Evolutionary conservation across 2,797 vertebrate species (phyloP).

Genomic region (Falco biarmicus): DNA sequence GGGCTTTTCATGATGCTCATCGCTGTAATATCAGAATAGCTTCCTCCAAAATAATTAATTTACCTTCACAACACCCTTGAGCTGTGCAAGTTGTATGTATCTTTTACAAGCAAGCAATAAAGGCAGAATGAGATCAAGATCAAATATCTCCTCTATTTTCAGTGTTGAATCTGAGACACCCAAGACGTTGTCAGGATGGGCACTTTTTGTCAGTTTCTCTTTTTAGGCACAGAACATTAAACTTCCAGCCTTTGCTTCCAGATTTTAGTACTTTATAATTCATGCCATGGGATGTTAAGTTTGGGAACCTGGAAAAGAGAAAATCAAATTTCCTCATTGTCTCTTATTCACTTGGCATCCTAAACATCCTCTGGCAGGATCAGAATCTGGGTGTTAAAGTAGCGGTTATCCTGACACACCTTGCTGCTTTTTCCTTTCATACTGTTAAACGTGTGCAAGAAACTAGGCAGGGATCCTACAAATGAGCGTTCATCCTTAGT

Average conservation of each 20-base stretch:
- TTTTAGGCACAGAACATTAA: background rate
- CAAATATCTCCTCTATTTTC: background rate
- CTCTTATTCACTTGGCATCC: background rate
- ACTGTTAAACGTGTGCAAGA: background rate
- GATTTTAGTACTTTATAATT: background rate
- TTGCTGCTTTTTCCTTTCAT: background rate
- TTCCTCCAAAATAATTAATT: conserved; percentile 55
- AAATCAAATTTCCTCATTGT: background rate
- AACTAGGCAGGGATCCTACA: background rate
- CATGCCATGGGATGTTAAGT: background rate
- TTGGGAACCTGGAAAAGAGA: background rate
- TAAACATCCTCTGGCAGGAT: background rate
- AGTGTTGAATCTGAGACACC: background rate
- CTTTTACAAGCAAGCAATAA: background rate
- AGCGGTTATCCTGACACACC: background rate
- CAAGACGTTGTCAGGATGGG: background rate
- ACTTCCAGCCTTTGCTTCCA: background rate
- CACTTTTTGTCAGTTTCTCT: background rate
- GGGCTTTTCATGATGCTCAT: background rate
- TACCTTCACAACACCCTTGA: conserved; percentile 38
- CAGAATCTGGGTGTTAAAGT: background rate
- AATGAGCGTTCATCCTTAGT: background rate
- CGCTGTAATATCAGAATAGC: conserved; percentile 17
- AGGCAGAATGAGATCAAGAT: background rate
- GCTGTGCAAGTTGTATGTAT: background rate